Base-by-base conservation (phyloP, 1,140 invertebrate genomes). In the Spodoptera frugiperda region DNA sequence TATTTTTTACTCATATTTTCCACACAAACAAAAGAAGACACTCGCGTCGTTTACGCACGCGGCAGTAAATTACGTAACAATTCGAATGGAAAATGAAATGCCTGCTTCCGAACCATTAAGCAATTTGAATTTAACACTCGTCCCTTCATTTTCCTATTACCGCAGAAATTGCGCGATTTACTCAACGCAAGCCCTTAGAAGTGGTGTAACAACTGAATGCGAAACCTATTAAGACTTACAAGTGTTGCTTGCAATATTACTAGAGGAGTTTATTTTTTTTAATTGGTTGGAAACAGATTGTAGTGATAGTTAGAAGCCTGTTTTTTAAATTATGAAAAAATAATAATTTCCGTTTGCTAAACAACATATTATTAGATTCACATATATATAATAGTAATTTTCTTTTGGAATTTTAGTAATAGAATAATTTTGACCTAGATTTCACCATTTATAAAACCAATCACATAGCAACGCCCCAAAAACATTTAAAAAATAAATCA, bases 41-140 rank as follows among this genome's bases (percentile, higher is more conserved):
- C 72, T 78, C 78, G 83, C 85, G 84, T 86, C 88, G 86, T 88
- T 89, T 90, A 84, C 84, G 85, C 85, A 91, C 88, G 87, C 85
- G 83, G 86, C 84, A 87, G 87, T 93, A 92, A 92, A 92, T 91
- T 90, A 92, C 90, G 89, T 63, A 88, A 84, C 89, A 92, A 89
- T 90, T 89, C 87, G 87, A 87, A 91, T 89, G 92, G 92, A 93
- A 93, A 93, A 93, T 93, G 92, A 93, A 93, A 93, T 92, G 89
- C 90, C 84, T 91, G 89, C 89, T 92, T 87, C 85, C 89, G 84
- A 86, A 83, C 92, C 91, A 93, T 93, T 93, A 92, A 93, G 89
- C 90, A 90, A 93, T 93, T 92, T 91, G 89, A 92, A 93, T 93
- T 93, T 93, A 89, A 91, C 91, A 93, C 89, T 90, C 89, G 87